Evolutionary conservation across 2,888 invertebrate species (phyloP).

Genomic region (Pyrrhia umbra): DNA sequence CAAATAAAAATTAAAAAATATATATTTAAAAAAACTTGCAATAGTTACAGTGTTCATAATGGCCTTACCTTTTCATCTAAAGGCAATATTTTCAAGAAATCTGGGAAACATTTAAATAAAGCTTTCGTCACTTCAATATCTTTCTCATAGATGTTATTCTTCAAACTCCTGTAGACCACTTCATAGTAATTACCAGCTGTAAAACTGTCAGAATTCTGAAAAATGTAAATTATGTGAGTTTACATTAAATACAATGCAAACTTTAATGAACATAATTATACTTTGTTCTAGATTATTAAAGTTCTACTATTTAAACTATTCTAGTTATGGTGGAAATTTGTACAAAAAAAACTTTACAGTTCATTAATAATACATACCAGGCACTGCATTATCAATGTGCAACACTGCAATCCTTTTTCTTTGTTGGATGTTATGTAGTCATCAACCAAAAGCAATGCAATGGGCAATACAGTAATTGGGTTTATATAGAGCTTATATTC

Average conservation of each 20-base stretch:
- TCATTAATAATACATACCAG: slow-evolving; percentile 70
- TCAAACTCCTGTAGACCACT: slow-evolving; percentile 77
- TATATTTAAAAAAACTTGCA: no score
- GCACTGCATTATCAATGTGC: slow-evolving; percentile 71
- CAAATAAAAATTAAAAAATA: no score
- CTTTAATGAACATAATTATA: background rate
- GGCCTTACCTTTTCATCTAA: slow-evolving; percentile 72
- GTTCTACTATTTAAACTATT: no score
- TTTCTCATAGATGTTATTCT: slow-evolving; percentile 73
- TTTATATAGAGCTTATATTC: slow-evolving; percentile 71
- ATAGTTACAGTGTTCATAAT: no score
- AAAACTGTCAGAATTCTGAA: slow-evolving; percentile 70
- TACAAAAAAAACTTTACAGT: no score
- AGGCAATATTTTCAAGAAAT: slow-evolving; percentile 74
- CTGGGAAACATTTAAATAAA: slow-evolving; percentile 71
- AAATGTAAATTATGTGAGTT: slow-evolving; percentile 13
- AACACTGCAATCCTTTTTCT: slow-evolving; percentile 78
- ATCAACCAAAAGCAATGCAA: slow-evolving; percentile 78
- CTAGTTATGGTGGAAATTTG: no score
- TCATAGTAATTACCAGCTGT: slow-evolving; percentile 83
- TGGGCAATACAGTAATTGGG: slow-evolving; percentile 75
- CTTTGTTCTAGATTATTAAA: no score
- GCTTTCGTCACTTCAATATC: slow-evolving; percentile 75
- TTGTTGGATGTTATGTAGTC: slow-evolving; percentile 77
- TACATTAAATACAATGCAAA: no score